Base-by-base conservation (phyloP, 2,113 vertebrate genomes). In the Syngnathoides biaculeatus region DNA sequence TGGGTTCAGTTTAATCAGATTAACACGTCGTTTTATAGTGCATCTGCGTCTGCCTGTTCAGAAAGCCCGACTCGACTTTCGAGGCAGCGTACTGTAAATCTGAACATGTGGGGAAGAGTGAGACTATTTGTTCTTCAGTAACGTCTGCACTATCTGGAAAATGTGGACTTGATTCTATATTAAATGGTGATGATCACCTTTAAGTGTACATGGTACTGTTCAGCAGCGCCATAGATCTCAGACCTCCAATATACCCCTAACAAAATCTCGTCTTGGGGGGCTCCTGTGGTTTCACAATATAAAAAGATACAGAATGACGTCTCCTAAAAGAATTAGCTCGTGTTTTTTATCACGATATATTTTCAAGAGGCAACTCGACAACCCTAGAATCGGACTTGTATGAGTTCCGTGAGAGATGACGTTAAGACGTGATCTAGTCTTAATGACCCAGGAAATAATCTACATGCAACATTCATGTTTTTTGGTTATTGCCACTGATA, bases 111-210 rank as follows among this genome's bases (percentile, higher is more conserved):
- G 64, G 50, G 11, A 2, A 22, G 42, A 77, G 57, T 62, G 43
- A 53, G 53, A 83, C 73, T 86, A 69, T 84, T 69, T 75, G 12
- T 64, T 15, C 67, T 24, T 71, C 13, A 50, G 10, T 64, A 62
- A 69, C 13, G 11, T 66, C 26, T 19, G 5, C 13, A 14, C 22
- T 40, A 42, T 40, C 38, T 22, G 20, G 19, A n/a, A 61, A 39
- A 24, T 40, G 9, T 43, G 39, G 20, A 7, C 13, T 43, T 26
- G 59, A 30, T 57, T 57, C 22, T 8, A 27, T 11, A 3, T 11
- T 9, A 52, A 9, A 47, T 1, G n/a, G 10, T 19, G 30, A 8
- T n/a, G 17, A 39, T 38, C 30, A 59, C 17, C 0, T 57, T 52
- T 22, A 57, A 24, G 1, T 19, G 5, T n/a, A 39, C 19, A 2